Percentiles rank a stretch among this genome's conserved stretches.
Conservation (phyloP, 2,113 vertebrate genomes). For the Oreochromis niloticus region DNA sequence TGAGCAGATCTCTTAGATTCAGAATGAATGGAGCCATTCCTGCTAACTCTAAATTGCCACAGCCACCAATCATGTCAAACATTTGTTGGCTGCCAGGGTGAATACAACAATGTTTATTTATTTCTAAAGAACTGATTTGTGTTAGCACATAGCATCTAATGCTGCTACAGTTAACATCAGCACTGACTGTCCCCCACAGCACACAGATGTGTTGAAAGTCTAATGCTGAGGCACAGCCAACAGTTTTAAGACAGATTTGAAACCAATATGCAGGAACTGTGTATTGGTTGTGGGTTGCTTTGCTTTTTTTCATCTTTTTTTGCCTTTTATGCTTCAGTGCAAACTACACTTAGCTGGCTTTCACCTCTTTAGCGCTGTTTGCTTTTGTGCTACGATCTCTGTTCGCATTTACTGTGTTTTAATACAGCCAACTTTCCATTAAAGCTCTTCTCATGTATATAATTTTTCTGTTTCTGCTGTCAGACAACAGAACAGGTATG, state of each 20-base stretch:
- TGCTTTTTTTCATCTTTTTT: not conserved
- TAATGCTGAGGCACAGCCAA: not conserved
- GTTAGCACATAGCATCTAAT: not conserved
- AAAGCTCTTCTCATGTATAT: not conserved
- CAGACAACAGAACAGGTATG: not conserved
- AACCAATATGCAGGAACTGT: not conserved
- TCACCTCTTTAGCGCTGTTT: not conserved
- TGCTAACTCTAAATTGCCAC: not conserved
- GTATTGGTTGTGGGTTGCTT: not conserved
- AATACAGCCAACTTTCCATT: not conserved
- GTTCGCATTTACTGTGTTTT: not conserved
- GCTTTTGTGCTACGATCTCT: not conserved
- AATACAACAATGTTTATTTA: not conserved
- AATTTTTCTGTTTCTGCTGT: not conserved
- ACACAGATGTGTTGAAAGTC: not conserved
- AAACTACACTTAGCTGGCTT: not conserved
- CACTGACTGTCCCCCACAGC: not conserved
- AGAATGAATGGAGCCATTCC: not conserved
- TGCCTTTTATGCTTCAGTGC: not conserved
- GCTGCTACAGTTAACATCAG: not conserved
- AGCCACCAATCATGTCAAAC: not conserved
- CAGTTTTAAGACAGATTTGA: not conserved
- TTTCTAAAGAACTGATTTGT: not conserved
- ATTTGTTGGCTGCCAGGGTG: not conserved
- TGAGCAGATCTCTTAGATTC: not conserved